phyloP scores from a whole-genome alignment of 2,113 vertebrate species.

The Phylloscopus whistleri region DNA sequence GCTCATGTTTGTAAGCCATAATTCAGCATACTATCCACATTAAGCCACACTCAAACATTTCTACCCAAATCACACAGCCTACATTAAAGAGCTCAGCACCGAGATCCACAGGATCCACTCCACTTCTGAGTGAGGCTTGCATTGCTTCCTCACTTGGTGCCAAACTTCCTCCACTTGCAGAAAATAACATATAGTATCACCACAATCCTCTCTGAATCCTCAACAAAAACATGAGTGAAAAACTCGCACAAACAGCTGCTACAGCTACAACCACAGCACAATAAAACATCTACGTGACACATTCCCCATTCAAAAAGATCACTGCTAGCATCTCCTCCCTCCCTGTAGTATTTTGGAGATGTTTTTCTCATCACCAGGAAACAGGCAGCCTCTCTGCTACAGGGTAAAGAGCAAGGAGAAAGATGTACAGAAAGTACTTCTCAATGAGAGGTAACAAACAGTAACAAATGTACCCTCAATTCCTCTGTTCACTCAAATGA shows the following conservation, averaged over 20 bases:
- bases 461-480: neutral
- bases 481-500: neutral
- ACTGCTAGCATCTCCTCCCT: neutral
- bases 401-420: neutral
- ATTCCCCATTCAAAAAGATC: neutral
- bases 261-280: neutral
- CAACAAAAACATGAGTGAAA: neutral
- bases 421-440: neutral
- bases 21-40: neutral
- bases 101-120: neutral
- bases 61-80: neutral
- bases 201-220: neutral
- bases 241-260: neutral
- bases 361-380: neutral
- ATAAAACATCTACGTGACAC: neutral
- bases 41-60: fast-evolving
- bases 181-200: neutral
- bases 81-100: neutral
- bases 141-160: neutral
- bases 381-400: neutral
- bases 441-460: neutral
- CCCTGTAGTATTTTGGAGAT: neutral
- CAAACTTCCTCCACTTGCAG: neutral
- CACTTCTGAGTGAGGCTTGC: neutral
- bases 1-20: neutral